Base-by-base conservation (phyloP, 2,888 invertebrate genomes). In the Nebria brevicollis region DNA sequence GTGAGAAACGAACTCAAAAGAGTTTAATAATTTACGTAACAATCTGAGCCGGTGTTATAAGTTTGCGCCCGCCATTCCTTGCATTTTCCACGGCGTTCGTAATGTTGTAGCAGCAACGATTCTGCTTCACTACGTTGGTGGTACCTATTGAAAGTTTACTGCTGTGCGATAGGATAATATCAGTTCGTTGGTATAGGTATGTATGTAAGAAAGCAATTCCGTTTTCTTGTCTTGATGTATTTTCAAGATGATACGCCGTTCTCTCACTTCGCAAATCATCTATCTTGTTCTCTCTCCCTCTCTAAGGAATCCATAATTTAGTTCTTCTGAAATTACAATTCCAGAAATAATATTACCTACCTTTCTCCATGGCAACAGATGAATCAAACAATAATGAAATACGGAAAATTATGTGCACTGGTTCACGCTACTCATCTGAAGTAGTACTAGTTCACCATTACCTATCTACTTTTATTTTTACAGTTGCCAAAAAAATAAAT, bases 281-380 rank as follows among this genome's bases (percentile, higher is more conserved):
- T 73, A 15, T 73, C 73, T 34, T n/a, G 20, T 25, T n/a, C 72
- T 72, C 25, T 77, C 68, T 66, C 25, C 68, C 42, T 77, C 77
- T 76, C 77, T 20, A 15, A 80, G 82, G 83, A 82, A 83, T 82
- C 82, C 83, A 81, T 83, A 82, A 83, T 83, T 81, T 66, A 80
- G 77, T 82, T 81, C 82, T 77, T 77, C 73, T 75, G 75, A 81
- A 82, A 82, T 83, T 83, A 82, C 83, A 81, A 77, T 79, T 78
- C 83, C 80, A 80, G 81, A 83, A 83, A 83, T 83, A 83, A 81
- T 83, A 83, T 83, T 83, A 83, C 82, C 77, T 77, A 83, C 82
- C 77, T 77, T 83, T 77, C 82, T 83, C 75, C 76, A 72, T 75
- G 79, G 72, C 54, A 77, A 81, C 81, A 75, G 77, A 15, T 66